These are phyloP conservation scores for Calcarius lapponicus DNA, from an alignment of 2,797 vertebrate genomes.

Conservation along the genomic window DNA sequence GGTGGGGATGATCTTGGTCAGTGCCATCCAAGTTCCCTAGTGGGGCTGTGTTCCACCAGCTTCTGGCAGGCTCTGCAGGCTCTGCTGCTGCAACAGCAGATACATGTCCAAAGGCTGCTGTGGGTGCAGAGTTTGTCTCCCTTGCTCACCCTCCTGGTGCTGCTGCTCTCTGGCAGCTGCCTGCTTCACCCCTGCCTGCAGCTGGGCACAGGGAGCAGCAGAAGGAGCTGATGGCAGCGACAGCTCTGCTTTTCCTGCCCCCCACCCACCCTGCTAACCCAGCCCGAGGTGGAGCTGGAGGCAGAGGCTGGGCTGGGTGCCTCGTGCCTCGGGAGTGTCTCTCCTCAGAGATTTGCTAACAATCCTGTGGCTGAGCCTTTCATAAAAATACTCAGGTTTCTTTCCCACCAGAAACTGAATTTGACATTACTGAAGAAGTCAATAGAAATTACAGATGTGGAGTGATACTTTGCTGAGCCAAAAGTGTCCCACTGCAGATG, in stretches of 20 bases:
- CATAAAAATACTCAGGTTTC: not conserved
- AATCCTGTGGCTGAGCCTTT: not conserved
- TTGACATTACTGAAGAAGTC: not conserved
- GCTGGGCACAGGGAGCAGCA: not conserved
- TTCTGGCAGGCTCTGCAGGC: not conserved
- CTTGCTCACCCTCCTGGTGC: not conserved
- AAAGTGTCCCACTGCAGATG: not conserved
- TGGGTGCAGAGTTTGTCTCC: not conserved
- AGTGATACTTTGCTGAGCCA: constrained; percentile 7
- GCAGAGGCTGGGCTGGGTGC: not conserved
- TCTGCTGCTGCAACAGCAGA: not conserved
- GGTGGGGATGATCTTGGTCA: not conserved
- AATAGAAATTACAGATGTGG: not conserved
- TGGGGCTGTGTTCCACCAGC: rapidly evolving
- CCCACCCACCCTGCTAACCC: not conserved
- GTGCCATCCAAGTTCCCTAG: rapidly evolving
- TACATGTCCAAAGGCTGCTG: rapidly evolving
- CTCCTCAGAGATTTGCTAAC: not conserved
- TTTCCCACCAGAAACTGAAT: not conserved
- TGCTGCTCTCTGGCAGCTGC: not conserved
- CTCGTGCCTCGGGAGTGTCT: rapidly evolving
- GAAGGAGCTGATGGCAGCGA: not conserved
- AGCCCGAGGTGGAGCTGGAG: not conserved
- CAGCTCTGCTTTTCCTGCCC: not conserved
- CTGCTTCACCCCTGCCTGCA: rapidly evolving